These are phyloP conservation scores for Allolobophora icterica DNA, from an alignment of 2,888 invertebrate genomes.

Conservation along the genomic window DNA sequence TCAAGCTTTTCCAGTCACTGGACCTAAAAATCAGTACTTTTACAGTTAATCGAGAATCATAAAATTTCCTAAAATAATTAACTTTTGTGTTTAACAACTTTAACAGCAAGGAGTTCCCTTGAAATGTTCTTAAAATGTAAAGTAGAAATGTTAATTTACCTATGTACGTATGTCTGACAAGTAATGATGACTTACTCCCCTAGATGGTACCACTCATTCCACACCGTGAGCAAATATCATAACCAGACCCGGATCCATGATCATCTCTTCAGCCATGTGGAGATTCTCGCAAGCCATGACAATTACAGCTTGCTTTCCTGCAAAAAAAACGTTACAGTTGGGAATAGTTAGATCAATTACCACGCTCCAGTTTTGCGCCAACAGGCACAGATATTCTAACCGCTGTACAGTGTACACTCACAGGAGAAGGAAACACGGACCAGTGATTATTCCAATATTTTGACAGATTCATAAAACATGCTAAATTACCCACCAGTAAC, in stretches of 20 bases:
- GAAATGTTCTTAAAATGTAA: background rate
- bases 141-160: background rate
- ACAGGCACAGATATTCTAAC: background rate
- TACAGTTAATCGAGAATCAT: background rate
- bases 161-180: background rate
- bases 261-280: constrained; percentile 93
- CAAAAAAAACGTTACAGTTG: constrained; percentile 60
- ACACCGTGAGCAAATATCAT: constrained; percentile 99
- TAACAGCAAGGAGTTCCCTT: background rate
- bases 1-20: no score
- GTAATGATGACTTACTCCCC: constrained; percentile 13
- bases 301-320: constrained; percentile 91
- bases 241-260: constrained; percentile 92
- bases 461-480: no score
- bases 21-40: background rate
- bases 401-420: no score
- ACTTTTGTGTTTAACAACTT: background rate
- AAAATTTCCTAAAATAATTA: background rate
- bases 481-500: no score
- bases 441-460: no score
- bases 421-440: no score
- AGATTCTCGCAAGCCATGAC: constrained; percentile 92
- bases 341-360: background rate
- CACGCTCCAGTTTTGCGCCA: background rate
- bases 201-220: constrained; percentile 57